A percentile compares a stretch with the other conserved stretches of the same genome.
phyloP scores from a whole-genome alignment of 2,888 invertebrate genomes.

The Ormyrus pomaceus region DNA sequence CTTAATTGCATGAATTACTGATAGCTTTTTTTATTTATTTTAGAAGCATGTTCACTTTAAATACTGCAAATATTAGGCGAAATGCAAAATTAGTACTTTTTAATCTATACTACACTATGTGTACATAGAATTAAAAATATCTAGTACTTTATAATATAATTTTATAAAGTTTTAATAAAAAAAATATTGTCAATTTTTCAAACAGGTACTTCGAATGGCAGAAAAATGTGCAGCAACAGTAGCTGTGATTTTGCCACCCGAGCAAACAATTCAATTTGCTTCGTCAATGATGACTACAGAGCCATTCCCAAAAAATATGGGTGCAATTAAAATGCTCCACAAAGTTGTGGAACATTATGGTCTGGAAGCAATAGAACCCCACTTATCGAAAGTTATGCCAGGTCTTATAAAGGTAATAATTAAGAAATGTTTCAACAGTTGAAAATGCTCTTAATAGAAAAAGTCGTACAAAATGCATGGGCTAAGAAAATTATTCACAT shows the following conservation, averaged over 20 bases:
- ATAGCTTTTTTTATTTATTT: neutral
- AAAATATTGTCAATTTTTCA: slow-evolving; percentile 2
- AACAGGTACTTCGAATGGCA: slow-evolving; percentile 87
- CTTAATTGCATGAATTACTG: slow-evolving; percentile 14
- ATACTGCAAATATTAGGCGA: neutral
- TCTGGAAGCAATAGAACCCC: slow-evolving; percentile 83
- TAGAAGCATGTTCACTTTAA: slow-evolving; percentile 17
- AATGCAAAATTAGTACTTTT: slow-evolving; percentile 4
- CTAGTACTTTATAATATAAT: neutral
- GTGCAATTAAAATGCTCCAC: slow-evolving; percentile 93
- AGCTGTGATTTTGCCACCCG: slow-evolving; percentile 88
- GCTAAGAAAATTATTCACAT: no score
- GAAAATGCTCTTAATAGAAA: no score
- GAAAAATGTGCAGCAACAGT: slow-evolving; percentile 89
- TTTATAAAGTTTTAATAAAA: neutral
- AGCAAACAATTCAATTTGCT: slow-evolving; percentile 85
- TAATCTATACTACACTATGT: slow-evolving; percentile 1
- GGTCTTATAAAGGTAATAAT: slow-evolving; percentile 86
- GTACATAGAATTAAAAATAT: neutral
- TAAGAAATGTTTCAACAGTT: neutral
- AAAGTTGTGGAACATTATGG: slow-evolving; percentile 89
- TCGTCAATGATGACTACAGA: slow-evolving; percentile 92
- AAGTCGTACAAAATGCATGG: no score
- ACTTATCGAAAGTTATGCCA: slow-evolving; percentile 89
- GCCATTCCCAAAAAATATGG: slow-evolving; percentile 91